A percentile compares a stretch with the other conserved stretches of the same genome.
Conservation (phyloP, 2,888 invertebrate species). For the Cephus pygmeus region DNA sequence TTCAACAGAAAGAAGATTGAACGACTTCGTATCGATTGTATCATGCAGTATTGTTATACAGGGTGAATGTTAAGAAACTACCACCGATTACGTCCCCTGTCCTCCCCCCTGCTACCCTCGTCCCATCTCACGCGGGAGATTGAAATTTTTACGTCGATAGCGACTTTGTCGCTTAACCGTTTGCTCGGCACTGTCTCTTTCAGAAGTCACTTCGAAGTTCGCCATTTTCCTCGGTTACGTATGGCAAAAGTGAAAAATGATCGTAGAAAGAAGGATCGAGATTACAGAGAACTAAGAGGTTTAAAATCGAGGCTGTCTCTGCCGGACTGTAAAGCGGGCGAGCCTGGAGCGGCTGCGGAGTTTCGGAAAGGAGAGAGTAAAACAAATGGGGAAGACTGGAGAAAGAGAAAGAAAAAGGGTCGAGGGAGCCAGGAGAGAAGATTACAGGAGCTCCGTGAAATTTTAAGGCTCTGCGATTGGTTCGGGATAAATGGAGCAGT, state of each 20-base stretch:
- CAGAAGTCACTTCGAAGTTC: too few species aligned
- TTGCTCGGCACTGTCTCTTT: too few species aligned
- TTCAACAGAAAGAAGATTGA: constrained; percentile 37
- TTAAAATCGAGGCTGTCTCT: too few species aligned
- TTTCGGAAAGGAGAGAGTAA: neutral
- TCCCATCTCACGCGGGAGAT: constrained; percentile 37
- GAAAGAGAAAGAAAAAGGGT: neutral
- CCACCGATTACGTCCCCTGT: constrained; percentile 19
- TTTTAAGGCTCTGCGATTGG: constrained; percentile 1
- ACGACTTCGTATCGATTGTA: constrained; percentile 39
- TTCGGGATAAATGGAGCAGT: constrained; percentile 1
- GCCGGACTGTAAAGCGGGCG: too few species aligned
- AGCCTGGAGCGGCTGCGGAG: too few species aligned
- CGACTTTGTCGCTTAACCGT: constrained; percentile 2
- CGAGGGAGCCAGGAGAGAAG: neutral
- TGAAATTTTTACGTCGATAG: constrained; percentile 46
- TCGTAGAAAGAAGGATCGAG: too few species aligned
- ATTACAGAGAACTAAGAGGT: too few species aligned
- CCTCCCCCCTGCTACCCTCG: neutral
- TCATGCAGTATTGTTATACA: constrained; percentile 30
- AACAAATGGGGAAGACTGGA: neutral
- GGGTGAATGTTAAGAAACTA: constrained; percentile 15
- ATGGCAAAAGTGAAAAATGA: too few species aligned
- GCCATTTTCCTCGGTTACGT: too few species aligned
- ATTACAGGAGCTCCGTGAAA: neutral